Evolutionary conservation across 2,113 vertebrate genomes (phyloP), one percentile per base, ranked within the genome.

Genomic region (Erinaceus europaeus): DNA sequence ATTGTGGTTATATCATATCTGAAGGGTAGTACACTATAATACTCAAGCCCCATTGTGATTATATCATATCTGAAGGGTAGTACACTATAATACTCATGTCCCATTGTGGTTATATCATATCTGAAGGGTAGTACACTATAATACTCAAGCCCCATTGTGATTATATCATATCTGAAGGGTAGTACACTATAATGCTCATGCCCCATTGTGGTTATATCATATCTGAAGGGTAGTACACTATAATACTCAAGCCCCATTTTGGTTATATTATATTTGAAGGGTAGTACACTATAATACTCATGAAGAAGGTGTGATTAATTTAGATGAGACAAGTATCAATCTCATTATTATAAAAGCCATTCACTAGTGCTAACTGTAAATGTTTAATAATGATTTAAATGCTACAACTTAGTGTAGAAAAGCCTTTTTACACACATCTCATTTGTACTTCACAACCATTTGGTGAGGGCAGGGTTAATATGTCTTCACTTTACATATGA

Each of bases 371-470:
- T 79, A n/a, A 32, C 82, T 83, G 48, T 73, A 95, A 83, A 74
- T 90, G 72, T 84, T 90, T 86, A 89, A 76, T 67, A 73, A 53
- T 68, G 59, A 23, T 73, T 11, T 67, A 72, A 91, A 62, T 57
- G 50, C 34, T 73, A 62, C 44, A n/a, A 89, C 74, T 38, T 25
- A 68, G 10, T 48, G 0, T 71, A 11, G 23, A 20, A 89, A 76
- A 80, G 44, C 0, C 0, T 68, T 50, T 50, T 62, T 46, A 48
- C 23, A 29, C 69, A 23, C 27, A 17, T 86, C 32, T 44, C 32
- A 50, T 6, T 3, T 14, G 65, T 83, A 32, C 10, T 32, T 80
- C 38, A 64, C 27, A 32, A 17, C 10, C 18, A 68, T 12, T 44
- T 59, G 42, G 29, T 62, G 46, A 92, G 11, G 6, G 23, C 38